Base-by-base conservation (phyloP, 2,797 vertebrate species). In the Gouania willdenowi region DNA sequence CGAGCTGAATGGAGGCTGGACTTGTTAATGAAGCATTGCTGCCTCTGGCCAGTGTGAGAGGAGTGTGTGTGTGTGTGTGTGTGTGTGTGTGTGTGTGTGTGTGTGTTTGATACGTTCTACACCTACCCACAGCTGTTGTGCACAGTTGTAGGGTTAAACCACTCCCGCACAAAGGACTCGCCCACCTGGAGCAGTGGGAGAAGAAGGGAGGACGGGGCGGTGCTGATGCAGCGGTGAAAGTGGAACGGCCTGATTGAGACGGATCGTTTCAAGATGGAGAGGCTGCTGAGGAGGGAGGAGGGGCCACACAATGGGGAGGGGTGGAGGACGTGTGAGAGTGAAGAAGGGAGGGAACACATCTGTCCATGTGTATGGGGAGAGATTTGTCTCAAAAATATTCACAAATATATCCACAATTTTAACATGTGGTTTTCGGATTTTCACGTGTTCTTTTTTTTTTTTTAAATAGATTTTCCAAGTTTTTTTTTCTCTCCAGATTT, bases 171-270 rank as follows among this genome's bases (percentile, higher is more conserved):
- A 75, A 41, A 79, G 60, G 78, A 67, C 38, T 69, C 50, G 65
- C 41, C 75, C 64, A 65, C 55, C 53, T 55, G 44, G 29, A 62
- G 42, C 26, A 58, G n/a, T 12, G 19, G 31, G 15, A 36, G 36
- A 4, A 37, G 27, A 12, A 36, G 28, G n/a, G 41, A 3, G 20
- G 28, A 26, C 27, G 27, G 40, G 15, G 17, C 4, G 10, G 23
- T n/a, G 19, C 19, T 5, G 37, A 22, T 63, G 44, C 16, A 19
- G 43, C 23, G 9, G 41, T 19, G 49, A 32, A 46, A 77, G 66
- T 56, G 71, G 71, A 55, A 60, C 1, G 10, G 28, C 48, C 75
- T 79, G 78, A 82, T 81, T 76, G 76, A 70, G 78, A 84, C 29
- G 28, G 78, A 86, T 83, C 13, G 45, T 56, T 71, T 36, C 28